phyloP scores from a whole-genome alignment of 2,797 vertebrate species.

The Onychomys arenicola region DNA sequence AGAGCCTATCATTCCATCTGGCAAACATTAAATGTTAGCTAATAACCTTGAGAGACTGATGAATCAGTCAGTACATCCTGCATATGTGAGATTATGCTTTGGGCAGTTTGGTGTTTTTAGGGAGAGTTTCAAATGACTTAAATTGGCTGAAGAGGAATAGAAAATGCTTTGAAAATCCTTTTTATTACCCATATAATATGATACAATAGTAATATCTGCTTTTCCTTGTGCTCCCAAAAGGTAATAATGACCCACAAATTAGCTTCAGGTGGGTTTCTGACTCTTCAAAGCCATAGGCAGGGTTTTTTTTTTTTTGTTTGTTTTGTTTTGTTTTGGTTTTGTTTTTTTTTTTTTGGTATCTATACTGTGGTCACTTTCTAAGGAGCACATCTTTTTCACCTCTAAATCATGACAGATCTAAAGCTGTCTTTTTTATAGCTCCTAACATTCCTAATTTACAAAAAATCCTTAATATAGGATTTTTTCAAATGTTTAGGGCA shows the following conservation, averaged over 20 bases:
- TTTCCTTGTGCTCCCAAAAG: background rate
- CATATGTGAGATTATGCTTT: background rate
- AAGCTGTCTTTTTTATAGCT: background rate
- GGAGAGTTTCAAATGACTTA: slow-evolving; percentile 57
- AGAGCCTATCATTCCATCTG: background rate
- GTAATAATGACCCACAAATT: background rate
- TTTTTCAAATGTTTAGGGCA: slow-evolving; percentile 53
- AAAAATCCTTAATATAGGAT: background rate
- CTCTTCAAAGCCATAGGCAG: background rate
- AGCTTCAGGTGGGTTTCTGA: background rate
- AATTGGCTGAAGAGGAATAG: slow-evolving; percentile 20
- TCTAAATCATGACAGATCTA: background rate
- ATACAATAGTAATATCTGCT: background rate
- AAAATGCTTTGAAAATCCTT: slow-evolving; percentile 56
- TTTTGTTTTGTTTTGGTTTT: background rate
- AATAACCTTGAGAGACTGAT: slow-evolving; percentile 2
- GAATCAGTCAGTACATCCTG: background rate
- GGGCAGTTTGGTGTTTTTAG: slow-evolving; percentile 57
- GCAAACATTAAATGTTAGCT: background rate
- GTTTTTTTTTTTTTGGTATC: background rate
- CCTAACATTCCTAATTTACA: background rate
- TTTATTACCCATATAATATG: background rate
- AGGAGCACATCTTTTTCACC: background rate
- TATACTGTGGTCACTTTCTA: background rate
- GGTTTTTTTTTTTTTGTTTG: background rate